Base-by-base conservation (phyloP, 2,797 vertebrate genomes). In the Cossypha heuglini region DNA sequence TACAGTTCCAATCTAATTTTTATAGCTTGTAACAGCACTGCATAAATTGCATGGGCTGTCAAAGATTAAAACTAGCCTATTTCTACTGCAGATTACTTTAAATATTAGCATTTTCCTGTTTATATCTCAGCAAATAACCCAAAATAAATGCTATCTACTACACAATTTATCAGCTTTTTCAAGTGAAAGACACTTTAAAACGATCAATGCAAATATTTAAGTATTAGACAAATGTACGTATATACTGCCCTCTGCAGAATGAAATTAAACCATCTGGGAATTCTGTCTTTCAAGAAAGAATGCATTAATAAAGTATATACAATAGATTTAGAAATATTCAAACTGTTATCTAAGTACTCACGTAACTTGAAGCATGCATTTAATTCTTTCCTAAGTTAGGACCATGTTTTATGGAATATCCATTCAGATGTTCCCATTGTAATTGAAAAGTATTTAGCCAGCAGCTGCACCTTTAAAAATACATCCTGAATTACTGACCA, bases 211-310 rank as follows among this genome's bases (percentile, higher is more conserved):
- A 93, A 92, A 81, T 59, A 89, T 82, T 74, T 67, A 74, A 67
- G 13, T 38, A 82, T 81, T 80, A 80, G 13, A 76, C 67, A 49
- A 10, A 74, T 9, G 3, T 42, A 75, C 48, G 7, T 58, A 49
- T 74, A 81, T 54, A 83, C 42, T 79, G n/a, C 35, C 43, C 55
- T 78, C 79, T 93, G 29, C 24, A 86, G 93, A 96, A 95, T 16
- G 17, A 69, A 92, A 94, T 71, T 71, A 71, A 61, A 69, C 24
- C 11, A 73, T n/a, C 61, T 78, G 46, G 31, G 64, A 75, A 29
- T 84, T 38, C 14, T 78, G 52, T 63, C 37, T 80, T 83, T 91
- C 28, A 73, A 72, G 43, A 22, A 67, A 75, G 22, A 28, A 26
- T 84, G 74, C 48, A 13, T 58, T 92, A 85, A 87, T 64, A 75